A percentile compares a stretch with the other conserved stretches of the same genome.
phyloP scores from a whole-genome alignment of 92 coral and sea anemone species.

The Porites cylindrica region DNA sequence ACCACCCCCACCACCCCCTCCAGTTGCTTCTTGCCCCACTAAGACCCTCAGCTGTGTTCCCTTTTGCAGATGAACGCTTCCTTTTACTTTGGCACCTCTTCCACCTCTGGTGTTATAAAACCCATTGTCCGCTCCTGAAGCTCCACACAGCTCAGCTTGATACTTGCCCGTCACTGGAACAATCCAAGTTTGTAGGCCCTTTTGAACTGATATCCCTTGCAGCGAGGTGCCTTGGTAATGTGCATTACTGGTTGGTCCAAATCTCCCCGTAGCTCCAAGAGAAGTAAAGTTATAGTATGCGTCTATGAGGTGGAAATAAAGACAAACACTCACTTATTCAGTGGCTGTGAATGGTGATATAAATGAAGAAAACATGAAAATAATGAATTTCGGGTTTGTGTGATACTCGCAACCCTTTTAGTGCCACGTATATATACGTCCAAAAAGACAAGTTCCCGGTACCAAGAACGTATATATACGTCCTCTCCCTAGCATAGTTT shows the following conservation, averaged over 20 bases:
- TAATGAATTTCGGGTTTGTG: too few species aligned
- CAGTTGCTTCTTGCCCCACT: slow-evolving; percentile 32
- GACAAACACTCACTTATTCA: neutral
- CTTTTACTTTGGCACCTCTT: slow-evolving; percentile 30
- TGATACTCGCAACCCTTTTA: neutral
- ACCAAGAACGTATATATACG: too few species aligned
- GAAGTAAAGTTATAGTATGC: slow-evolving; percentile 20
- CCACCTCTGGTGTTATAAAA: slow-evolving; percentile 12
- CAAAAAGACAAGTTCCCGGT: too few species aligned
- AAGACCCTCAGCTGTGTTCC: slow-evolving; percentile 43
- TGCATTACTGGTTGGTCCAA: slow-evolving; percentile 22
- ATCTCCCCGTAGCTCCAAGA: slow-evolving; percentile 33
- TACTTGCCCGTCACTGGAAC: slow-evolving; percentile 39
- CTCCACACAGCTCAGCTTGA: slow-evolving; percentile 32
- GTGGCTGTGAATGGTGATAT: too few species aligned
- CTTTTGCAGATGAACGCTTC: slow-evolving; percentile 17
- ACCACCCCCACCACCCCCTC: slow-evolving; percentile 53
- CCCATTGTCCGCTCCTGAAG: slow-evolving; percentile 19
- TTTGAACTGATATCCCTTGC: slow-evolving; percentile 22
- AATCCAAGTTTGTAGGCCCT: slow-evolving; percentile 46
- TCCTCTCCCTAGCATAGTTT: too few species aligned
- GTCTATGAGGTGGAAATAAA: neutral
- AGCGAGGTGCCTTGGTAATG: slow-evolving; percentile 37
- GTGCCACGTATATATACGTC: neutral
- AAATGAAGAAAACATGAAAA: too few species aligned